These are phyloP conservation scores for Daphoenositta chrysoptera DNA, from an alignment of 2,113 vertebrate species.

Conservation along the genomic window DNA sequence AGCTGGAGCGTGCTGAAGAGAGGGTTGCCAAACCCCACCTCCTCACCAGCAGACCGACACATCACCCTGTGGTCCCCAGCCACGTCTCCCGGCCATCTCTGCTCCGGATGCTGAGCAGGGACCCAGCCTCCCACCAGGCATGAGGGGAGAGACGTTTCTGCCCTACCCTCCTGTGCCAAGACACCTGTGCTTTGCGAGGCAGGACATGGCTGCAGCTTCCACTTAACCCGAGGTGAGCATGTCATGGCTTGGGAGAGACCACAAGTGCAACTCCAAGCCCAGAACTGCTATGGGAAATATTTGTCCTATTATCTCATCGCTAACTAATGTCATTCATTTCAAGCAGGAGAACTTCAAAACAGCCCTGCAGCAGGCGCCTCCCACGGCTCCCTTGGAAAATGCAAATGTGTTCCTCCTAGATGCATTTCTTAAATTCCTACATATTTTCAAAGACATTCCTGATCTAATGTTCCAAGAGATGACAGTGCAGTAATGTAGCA, in stretches of 20 bases:
- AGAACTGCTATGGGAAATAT: not conserved
- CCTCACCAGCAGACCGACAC: not conserved
- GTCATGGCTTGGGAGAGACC: not conserved
- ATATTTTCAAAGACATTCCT: constrained; percentile 5
- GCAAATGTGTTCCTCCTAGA: constrained; percentile 28
- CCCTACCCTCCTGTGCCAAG: not conserved
- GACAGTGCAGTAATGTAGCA: constrained; percentile 34
- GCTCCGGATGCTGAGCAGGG: not conserved
- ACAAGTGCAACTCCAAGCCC: not conserved
- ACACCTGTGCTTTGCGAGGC: accelerated
- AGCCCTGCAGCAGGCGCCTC: constrained; percentile 1
- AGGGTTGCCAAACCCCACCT: not conserved
- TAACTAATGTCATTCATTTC: constrained; percentile 40
- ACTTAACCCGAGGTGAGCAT: accelerated
- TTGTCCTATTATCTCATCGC: not conserved
- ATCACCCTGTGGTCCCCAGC: not conserved
- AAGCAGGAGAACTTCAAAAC: constrained; percentile 13
- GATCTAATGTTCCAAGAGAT: constrained; percentile 7
- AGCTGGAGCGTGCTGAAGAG: not conserved
- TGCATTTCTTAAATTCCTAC: constrained; percentile 38
- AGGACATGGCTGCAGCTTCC: not conserved
- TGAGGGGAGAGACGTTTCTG: accelerated
- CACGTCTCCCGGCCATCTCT: accelerated
- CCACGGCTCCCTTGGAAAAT: not conserved
- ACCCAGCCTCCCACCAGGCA: not conserved